Evolutionary conservation across 2,888 invertebrate species (phyloP), one percentile per base, ranked within the genome.

Genomic region (Drosophila suboccidentalis): DNA sequence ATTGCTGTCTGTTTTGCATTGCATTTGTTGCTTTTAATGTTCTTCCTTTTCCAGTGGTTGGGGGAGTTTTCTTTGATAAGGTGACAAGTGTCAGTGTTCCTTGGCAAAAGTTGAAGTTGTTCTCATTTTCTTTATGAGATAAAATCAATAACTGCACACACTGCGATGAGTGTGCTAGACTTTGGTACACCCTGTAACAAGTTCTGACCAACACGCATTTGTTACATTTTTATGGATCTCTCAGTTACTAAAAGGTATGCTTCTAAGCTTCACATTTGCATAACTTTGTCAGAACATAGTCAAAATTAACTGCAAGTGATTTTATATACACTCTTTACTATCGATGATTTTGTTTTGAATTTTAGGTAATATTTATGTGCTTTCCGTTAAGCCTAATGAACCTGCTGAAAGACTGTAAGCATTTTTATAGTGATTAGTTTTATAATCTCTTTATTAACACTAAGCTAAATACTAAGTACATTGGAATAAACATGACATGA

Each of bases 1-100:
- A 67, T 64, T 54, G 69, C 60, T 68, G 78, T 70, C 70, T 83
- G 79, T 89, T 85, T 87, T 54, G 54, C 63, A 78, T 82, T 72
- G 78, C 78, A 71, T 78, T 80, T 66, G 43, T 10, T 73, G 65
- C 57, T 61, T 26, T 71, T 54, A 71, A 68, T 71, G 66, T 63
- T 6, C 15, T 34, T 26, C 8, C 15, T 15, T 13, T 55, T 55
- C 2, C 1, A 32, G 11, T 53, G 55, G 22, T 22, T 22, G 53
- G 11, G 19, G 11, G 9, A 17, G 47, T n/a, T 10, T 1, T 34
- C 17, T n/a, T 1, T 15, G 59, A 15, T 41, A 32, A 64, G 60
- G 44, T 65, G 65, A 61, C 39, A 50, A 59, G 71, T 38, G 38
- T 32, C 46, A 39, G 36, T 51, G 39, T 9, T 44, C 22, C 67